Percentiles rank a stretch among this genome's conserved stretches.
Evolutionary conservation across 30 jellyfish, hydroid and myxozoan genomes (phyloP).

Genomic region (Cassiopea andromeda): DNA sequence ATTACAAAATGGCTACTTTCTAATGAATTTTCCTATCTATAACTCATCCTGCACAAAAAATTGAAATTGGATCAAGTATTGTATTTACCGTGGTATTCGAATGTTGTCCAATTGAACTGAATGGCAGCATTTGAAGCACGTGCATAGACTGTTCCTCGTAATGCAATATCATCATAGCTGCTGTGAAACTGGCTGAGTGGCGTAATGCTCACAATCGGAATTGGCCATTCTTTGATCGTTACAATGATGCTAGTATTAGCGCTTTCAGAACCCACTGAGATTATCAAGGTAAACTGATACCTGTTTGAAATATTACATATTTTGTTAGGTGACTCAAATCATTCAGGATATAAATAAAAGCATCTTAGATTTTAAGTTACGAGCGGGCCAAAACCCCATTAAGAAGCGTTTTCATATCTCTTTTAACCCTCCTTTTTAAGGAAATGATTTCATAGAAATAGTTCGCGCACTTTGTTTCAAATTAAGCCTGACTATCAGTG

Average conservation of each 20-base stretch:
- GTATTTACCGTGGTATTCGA: slow-evolving; percentile 32
- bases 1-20: no score
- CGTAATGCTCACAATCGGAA: slow-evolving; percentile 14
- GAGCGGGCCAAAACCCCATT: no score
- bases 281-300: slow-evolving; percentile 32
- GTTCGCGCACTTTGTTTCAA: no score
- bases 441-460: no score
- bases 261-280: neutral
- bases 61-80: neutral
- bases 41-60: no score
- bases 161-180: neutral
- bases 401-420: no score
- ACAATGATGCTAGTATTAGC: slow-evolving; percentile 43
- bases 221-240: neutral
- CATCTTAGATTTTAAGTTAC: no score
- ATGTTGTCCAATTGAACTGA: slow-evolving; percentile 31
- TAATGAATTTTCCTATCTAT: no score
- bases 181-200: slow-evolving; percentile 14
- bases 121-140: neutral
- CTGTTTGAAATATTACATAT: neutral
- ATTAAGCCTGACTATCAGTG: no score
- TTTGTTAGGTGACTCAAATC: no score
- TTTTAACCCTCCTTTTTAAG: no score
- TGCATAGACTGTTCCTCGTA: slow-evolving; percentile 25
- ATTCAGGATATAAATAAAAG: no score